Conservation (phyloP, 2,113 vertebrate species). For the Calypte anna region DNA sequence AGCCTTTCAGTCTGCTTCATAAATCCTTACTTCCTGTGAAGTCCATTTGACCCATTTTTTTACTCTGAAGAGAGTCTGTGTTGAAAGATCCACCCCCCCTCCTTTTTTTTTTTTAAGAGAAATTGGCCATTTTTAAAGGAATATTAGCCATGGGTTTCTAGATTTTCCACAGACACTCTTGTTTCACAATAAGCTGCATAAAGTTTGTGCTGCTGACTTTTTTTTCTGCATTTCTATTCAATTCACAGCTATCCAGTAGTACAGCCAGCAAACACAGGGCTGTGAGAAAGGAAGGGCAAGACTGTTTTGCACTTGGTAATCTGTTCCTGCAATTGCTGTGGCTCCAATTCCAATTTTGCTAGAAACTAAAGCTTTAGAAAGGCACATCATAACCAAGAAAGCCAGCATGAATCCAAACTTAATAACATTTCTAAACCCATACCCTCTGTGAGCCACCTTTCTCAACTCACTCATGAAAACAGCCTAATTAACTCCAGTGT, state of each 20-base stretch:
- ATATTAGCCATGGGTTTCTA: background rate
- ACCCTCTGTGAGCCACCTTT: slow-evolving; percentile 15
- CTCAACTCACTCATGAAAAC: background rate
- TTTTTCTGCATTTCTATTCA: background rate
- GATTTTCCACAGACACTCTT: background rate
- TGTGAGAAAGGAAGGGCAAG: background rate
- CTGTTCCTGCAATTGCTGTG: background rate
- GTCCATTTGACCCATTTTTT: background rate
- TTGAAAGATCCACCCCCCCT: background rate
- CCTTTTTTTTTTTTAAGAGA: background rate
- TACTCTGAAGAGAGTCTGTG: background rate
- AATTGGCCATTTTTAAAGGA: background rate
- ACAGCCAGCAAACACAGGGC: background rate
- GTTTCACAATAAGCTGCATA: background rate
- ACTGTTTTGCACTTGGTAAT: background rate
- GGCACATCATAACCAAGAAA: slow-evolving; percentile 21
- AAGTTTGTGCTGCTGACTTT: background rate
- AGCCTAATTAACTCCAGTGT: slow-evolving; percentile 37
- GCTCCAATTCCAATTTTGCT: slow-evolving; percentile 4
- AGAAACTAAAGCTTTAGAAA: slow-evolving; percentile 30
- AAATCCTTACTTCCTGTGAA: background rate
- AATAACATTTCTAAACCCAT: slow-evolving; percentile 48
- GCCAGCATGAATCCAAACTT: slow-evolving; percentile 35
- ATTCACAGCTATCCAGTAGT: background rate
- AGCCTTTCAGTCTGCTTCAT: background rate